Conservation (phyloP, 2,797 vertebrate species). For the Alauda arvensis region DNA sequence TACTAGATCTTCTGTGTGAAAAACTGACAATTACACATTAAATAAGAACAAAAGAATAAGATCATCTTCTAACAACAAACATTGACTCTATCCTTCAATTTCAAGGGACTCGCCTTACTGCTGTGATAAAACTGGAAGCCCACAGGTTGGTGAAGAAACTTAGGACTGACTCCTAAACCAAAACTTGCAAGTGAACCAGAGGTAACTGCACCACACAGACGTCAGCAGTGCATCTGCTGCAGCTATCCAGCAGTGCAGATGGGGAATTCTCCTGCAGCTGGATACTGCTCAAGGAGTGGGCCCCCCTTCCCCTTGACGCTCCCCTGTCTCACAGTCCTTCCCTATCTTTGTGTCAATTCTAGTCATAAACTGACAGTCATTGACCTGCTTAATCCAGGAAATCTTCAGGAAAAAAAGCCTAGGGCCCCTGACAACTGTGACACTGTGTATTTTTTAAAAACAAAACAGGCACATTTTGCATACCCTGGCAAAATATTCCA, state of each 20-base stretch:
- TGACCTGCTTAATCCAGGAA: background rate
- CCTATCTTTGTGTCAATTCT: background rate
- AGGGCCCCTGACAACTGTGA: background rate
- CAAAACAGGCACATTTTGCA: background rate
- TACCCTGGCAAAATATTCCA: background rate
- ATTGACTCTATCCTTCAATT: background rate
- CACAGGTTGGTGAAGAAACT: background rate
- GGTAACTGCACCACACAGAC: background rate
- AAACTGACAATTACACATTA: background rate
- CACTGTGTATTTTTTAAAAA: background rate
- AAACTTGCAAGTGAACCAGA: background rate
- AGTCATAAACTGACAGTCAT: background rate
- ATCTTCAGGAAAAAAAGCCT: background rate
- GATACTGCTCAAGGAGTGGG: background rate
- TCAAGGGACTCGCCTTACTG: background rate
- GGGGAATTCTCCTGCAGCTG: background rate
- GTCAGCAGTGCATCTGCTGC: background rate
- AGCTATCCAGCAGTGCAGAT: background rate
- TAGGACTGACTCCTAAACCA: background rate
- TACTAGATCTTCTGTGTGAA: background rate
- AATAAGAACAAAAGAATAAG: background rate
- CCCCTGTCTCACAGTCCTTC: background rate
- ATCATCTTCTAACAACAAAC: background rate
- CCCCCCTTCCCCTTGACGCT: fast-evolving
- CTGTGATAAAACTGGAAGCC: background rate